Evolutionary conservation across 2,888 invertebrate species (phyloP), one percentile per base, ranked within the genome.

Genomic region (Gisinianus flammeolus): DNA sequence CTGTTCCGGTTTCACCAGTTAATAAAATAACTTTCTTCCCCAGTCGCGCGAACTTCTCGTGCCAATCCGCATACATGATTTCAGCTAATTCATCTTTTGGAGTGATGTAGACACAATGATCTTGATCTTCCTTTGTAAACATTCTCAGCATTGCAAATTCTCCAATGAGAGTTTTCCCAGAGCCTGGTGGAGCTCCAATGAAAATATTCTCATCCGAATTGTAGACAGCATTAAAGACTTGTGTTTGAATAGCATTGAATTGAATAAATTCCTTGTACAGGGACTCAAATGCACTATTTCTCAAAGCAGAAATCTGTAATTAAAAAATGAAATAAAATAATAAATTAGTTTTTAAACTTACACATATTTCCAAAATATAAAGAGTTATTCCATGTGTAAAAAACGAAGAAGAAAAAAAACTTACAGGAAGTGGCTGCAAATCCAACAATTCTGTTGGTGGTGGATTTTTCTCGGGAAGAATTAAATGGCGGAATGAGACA

Each of bases 131-230:
- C 79, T 88, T 86, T 0, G 93, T 90, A 77, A 98, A 90, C 86
- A 98, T 89, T 68, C 98, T 89, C 83, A 99, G 90, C 26, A 99
- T 92, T 0, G 98, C 97, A 88, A 99, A 95, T 87, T 99, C 99
- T 0, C 96, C 98, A 76, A 98, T 93, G 16, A 97, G 94, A 0
- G 79, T 77, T 54, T 82, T 80, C 79, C 88, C 88, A 0, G 95
- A 94, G 0, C 96, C 96, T 0, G 95, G 93, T 0, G 96, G 96
- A 0, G 96, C 96, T 0, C 96, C 96, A 79, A 99, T 93, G 87
- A 98, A 97, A 10, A 98, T 95, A 87, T 98, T 99, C 86, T 99
- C 99, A 86, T 99, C 98, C 1, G 95, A 95, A 87, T 98, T 98
- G 89, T 98, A 99, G 0, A 98, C 94, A 0, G 98, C 95, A 87